Conservation (phyloP, 2,888 invertebrate species). For the Neoascia interrupta region DNA sequence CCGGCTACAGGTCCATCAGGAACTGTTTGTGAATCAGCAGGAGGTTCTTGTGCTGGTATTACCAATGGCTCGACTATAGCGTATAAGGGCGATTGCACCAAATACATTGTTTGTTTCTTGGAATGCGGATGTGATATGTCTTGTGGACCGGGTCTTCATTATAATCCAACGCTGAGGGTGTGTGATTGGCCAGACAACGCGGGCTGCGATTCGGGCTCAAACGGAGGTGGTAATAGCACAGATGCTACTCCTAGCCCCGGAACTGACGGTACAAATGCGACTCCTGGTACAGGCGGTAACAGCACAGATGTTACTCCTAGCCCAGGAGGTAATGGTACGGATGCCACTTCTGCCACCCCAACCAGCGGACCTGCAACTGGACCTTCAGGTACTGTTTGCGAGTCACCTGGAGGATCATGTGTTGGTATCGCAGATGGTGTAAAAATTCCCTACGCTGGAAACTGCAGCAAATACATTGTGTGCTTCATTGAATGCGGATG, state of each 20-base stretch:
- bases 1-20: slow-evolving; percentile 48
- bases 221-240: too few relatives aligned
- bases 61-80: neutral
- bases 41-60: neutral
- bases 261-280: too few relatives aligned
- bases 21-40: slow-evolving; percentile 14
- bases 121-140: neutral
- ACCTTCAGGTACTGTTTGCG: slow-evolving; percentile 55
- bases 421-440: slow-evolving; percentile 16
- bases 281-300: too few relatives aligned
- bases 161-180: neutral
- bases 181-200: neutral
- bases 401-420: slow-evolving; percentile 55
- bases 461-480: slow-evolving; percentile 55
- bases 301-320: too few relatives aligned
- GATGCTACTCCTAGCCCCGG: too few relatives aligned
- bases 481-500: slow-evolving; percentile 39
- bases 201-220: too few relatives aligned
- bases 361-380: slow-evolving; percentile 25
- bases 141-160: neutral
- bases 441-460: slow-evolving; percentile 16
- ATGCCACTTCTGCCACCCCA: too few relatives aligned
- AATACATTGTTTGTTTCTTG: neutral
- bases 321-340: too few relatives aligned
- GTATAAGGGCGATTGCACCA: neutral